Percentiles rank a stretch among this genome's conserved stretches.
Evolutionary conservation across 2,113 vertebrate genomes (phyloP).

Genomic region (Poecilia latipinna): DNA sequence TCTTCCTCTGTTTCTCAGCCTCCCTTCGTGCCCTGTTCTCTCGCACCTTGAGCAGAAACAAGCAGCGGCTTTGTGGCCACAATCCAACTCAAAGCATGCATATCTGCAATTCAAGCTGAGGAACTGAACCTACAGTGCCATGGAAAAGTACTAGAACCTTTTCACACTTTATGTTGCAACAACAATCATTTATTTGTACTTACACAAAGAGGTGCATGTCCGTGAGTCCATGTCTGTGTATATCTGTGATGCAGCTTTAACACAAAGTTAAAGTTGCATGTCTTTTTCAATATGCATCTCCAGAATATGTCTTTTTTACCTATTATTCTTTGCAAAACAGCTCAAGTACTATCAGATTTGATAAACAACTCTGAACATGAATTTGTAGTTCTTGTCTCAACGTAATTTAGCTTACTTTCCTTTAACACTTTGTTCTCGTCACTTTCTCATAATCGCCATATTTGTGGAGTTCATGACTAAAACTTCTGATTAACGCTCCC

Average conservation of each 20-base stretch:
- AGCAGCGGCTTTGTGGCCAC: constrained; percentile 11
- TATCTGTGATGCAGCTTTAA: no score
- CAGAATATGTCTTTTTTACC: background rate
- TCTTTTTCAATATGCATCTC: background rate
- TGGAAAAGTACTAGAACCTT: background rate
- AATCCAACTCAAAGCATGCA: background rate
- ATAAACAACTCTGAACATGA: no score
- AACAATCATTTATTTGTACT: background rate
- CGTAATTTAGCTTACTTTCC: no score
- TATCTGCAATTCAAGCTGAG: background rate
- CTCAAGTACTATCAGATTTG: no score
- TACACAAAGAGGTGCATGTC: background rate
- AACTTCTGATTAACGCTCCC: background rate
- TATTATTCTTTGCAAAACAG: no score
- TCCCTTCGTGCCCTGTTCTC: constrained; percentile 85
- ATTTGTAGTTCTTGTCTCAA: background rate
- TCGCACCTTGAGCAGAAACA: constrained; percentile 81
- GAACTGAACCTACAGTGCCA: background rate
- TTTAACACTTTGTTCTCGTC: background rate
- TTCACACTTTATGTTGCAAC: background rate
- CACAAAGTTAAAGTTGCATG: background rate
- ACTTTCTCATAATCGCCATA: background rate
- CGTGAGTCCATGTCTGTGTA: background rate
- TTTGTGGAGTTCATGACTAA: no score
- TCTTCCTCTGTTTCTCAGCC: constrained; percentile 77